Base-by-base conservation (phyloP, 2,113 vertebrate species). In the Axis porcinus region DNA sequence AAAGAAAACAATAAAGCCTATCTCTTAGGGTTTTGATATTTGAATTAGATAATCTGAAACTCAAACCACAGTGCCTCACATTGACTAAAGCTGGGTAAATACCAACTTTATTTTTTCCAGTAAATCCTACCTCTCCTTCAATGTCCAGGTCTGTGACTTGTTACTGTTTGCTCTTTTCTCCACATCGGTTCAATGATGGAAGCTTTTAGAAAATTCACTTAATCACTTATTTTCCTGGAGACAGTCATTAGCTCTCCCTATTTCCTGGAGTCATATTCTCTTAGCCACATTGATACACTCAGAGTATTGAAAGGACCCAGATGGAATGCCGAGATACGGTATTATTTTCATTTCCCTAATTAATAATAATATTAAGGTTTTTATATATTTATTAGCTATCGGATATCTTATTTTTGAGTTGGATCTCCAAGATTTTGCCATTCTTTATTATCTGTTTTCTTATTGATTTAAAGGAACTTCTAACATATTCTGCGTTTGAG, bases 261-360 rank as follows among this genome's bases (percentile, higher is more conserved):
- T 23, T n/a, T 33, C 52, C 30, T 45, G 3, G 13, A 15, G 43
- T 47, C 14, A 0, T 45, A 28, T 16, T 28, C 43, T 16, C n/a
- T 0, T 78, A 47, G 0, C 3, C 27, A 30, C 43, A 47, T 5
- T 47, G 43, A 17, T 3, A 9, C 0, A 0, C 43, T 79, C 27
- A 79, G 11, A 45, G 27, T 78, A 28, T 7, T 47, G 7, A 78
- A 28, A 79, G 43, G 7, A 28, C 76, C 27, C 76, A 30, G 14
- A 30, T 47, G 76, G 14, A 79, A 47, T 0, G 1, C 74, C 0
- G 0, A 45, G 23, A 27, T 28, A 14, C 15, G 0, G 40, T 4
- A 7, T 45, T 76, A 45, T 28, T 40, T 43, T 27, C 40, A 45
- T 45, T 78, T 47, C 7, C 43, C 74, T 78, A 67, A 43, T 40